These are phyloP conservation scores for Synergus umbraculus DNA, from an alignment of 2,888 invertebrate species.

Conservation along the genomic window DNA sequence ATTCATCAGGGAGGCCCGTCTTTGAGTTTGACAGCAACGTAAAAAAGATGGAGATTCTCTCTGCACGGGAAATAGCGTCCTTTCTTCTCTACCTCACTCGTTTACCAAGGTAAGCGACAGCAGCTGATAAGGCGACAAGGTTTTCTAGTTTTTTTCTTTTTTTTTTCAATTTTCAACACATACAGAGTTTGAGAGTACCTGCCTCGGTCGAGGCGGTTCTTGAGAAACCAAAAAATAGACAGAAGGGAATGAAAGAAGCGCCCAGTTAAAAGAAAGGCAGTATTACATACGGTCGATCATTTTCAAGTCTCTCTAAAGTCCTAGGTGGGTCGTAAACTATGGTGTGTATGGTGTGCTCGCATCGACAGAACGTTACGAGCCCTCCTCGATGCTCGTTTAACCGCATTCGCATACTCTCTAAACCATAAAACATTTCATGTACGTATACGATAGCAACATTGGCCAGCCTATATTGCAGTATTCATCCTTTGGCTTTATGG, in stretches of 20 bases:
- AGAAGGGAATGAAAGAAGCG: conserved; percentile 29
- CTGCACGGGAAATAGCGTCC: conserved; percentile 84
- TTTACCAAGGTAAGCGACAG: conserved; percentile 82
- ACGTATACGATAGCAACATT: conserved; percentile 28
- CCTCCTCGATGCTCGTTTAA: conserved; percentile 50
- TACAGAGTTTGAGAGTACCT: too few species aligned
- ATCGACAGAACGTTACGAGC: conserved; percentile 48
- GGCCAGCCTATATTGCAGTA: conserved; percentile 55
- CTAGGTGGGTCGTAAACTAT: conserved; percentile 50
- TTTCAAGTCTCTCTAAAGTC: conserved; percentile 45
- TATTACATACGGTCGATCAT: conserved; percentile 43
- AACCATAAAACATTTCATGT: conserved; percentile 63
- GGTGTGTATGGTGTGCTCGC: conserved; percentile 46
- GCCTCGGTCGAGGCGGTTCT: too few species aligned
- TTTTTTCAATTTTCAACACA: too few species aligned
- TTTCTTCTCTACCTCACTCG: conserved; percentile 86
- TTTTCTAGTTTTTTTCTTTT: too few species aligned
- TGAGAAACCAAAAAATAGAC: not conserved
- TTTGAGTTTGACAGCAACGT: conserved; percentile 82
- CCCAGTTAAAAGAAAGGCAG: conserved; percentile 39
- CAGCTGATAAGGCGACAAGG: not conserved
- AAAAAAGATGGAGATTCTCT: conserved; percentile 81
- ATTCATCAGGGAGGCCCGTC: conserved; percentile 83
- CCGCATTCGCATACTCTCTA: conserved; percentile 57
- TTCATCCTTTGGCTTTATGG: conserved; percentile 68